Evolutionary conservation across 2,797 vertebrate species (phyloP), one percentile per base, ranked within the genome.

Genomic region (Amblyopsis hoosieri): DNA sequence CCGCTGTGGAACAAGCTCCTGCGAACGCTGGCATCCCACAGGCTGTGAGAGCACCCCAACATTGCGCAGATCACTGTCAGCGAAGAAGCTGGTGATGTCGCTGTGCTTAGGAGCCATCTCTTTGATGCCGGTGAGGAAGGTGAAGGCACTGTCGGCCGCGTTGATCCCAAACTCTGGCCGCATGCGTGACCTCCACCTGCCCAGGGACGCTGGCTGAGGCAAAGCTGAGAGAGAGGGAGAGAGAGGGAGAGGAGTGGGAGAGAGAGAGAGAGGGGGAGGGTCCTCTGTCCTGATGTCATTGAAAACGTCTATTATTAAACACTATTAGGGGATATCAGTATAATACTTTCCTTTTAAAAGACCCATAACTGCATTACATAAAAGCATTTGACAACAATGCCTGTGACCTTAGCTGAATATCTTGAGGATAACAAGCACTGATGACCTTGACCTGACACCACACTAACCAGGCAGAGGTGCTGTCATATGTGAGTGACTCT

Each of bases 51-150:
- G 83, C 61, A 94, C 83, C 0, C 95, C 96, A 0, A 94, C 94
- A 5, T 97, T 97, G 85, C 95, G 93, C 51, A 95, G 89, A 3
- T 90, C 93, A 0, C 95, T 91, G 9, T 96, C 94, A 0, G 94
- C 93, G 85, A 95, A 95, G 90, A 98, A 98, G 69, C 95, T 97
- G 45, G 95, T 92, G 0, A 98, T 90, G 1, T 95, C 96, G 75
- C 93, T 94, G 62, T 95, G 91, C 67, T 97, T 97, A 62, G 93
- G 95, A n/a, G 95, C 95, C 79, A 98, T 93, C 80, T 99, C 96
- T 74, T 97, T 97, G 79, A 98, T 94, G 68, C 95, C 95, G 0
- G 95, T 95, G 80, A 94, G 93, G 74, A 98, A 96, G 0, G 96
- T 97, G 71, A 98, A 99, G 48, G 97, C 96, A 6, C 91, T 94